Percentiles rank a stretch among this genome's conserved stretches.
Conservation (phyloP, 1,140 invertebrate species). For the Heliconius hermathena region DNA sequence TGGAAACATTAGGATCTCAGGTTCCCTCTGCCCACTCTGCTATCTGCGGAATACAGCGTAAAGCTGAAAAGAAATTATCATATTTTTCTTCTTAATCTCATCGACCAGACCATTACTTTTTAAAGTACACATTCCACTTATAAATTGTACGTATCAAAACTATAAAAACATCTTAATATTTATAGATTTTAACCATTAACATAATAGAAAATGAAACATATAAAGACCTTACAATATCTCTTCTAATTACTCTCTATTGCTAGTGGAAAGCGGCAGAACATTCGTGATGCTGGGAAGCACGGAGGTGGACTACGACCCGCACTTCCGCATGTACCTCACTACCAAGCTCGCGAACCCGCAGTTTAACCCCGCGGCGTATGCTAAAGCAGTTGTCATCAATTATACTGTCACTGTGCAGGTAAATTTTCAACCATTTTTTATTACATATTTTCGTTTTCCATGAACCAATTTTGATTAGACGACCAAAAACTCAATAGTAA, state of each 20-base stretch:
- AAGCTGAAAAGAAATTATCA: not conserved
- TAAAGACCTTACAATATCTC: too few relatives aligned
- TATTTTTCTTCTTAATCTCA: too few relatives aligned
- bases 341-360: constrained; percentile 94
- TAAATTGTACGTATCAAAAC: too few relatives aligned
- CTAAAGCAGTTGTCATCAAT: constrained; percentile 94
- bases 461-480: too few relatives aligned
- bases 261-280: constrained; percentile 86
- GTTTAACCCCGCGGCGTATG: constrained; percentile 91
- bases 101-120: too few relatives aligned
- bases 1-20: too few relatives aligned
- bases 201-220: too few relatives aligned
- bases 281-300: constrained; percentile 93
- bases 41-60: not conserved
- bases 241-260: not conserved
- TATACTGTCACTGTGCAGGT: constrained; percentile 92
- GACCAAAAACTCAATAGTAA: too few relatives aligned
- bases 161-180: too few relatives aligned
- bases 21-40: too few relatives aligned
- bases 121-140: too few relatives aligned
- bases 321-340: constrained; percentile 93
- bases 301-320: constrained; percentile 93
- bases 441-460: not conserved
- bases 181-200: too few relatives aligned
- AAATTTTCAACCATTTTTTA: constrained; percentile 15